Evolutionary conservation across 2,113 vertebrate species (phyloP).

Genomic region (Aegithalos caudatus): DNA sequence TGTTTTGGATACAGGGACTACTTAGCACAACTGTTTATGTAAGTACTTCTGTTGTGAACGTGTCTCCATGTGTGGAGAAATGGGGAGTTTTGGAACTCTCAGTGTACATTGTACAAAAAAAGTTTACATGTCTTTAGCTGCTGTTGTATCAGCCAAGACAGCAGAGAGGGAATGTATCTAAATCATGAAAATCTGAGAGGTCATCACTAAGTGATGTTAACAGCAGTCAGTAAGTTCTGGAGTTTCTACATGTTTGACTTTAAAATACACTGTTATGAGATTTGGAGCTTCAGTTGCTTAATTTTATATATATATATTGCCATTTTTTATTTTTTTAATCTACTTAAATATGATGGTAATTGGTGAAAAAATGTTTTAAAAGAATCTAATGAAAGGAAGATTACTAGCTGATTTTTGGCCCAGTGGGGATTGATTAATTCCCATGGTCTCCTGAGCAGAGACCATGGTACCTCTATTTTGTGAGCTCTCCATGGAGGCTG

Average conservation of each 20-base stretch:
- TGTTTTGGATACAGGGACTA: background rate
- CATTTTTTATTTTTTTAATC: background rate
- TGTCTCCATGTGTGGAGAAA: background rate
- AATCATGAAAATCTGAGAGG: background rate
- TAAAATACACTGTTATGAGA: background rate
- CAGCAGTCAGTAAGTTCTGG: background rate
- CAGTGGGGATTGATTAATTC: background rate
- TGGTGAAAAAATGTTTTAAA: background rate
- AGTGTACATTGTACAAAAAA: background rate
- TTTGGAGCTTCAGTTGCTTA: background rate
- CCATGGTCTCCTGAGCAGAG: background rate
- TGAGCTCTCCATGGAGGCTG: background rate
- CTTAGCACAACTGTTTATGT: background rate
- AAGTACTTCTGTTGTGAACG: background rate
- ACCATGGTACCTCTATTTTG: fast-evolving
- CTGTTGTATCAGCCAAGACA: background rate
- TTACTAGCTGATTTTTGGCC: background rate
- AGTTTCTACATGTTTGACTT: background rate
- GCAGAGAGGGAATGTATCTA: background rate
- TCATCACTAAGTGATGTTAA: background rate
- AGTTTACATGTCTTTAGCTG: background rate
- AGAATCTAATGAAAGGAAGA: background rate
- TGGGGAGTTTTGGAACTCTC: background rate
- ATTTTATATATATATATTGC: background rate
- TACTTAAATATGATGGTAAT: background rate